Percentiles rank a stretch among this genome's conserved stretches.
Conservation (phyloP, 2,113 vertebrate species). For the Bubo blakistoni region DNA sequence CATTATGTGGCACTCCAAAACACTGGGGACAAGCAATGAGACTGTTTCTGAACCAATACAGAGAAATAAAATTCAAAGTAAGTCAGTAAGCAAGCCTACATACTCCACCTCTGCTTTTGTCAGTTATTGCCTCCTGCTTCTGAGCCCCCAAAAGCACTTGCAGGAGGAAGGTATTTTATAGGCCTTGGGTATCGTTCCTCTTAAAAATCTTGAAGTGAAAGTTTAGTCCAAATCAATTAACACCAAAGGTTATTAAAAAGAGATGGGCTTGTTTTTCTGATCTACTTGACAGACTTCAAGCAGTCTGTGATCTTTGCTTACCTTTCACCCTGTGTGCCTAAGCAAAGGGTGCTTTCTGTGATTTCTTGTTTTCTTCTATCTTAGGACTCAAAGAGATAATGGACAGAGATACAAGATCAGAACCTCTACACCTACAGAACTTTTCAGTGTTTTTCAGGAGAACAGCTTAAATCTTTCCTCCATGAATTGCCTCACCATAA, state of each 20-base stretch:
- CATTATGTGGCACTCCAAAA: background rate
- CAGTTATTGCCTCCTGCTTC: background rate
- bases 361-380: background rate
- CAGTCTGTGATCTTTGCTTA: background rate
- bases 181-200: background rate
- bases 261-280: background rate
- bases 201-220: background rate
- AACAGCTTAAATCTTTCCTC: background rate
- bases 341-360: background rate
- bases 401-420: background rate
- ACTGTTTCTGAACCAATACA: background rate
- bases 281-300: background rate
- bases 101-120: background rate
- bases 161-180: background rate
- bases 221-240: background rate
- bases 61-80: background rate
- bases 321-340: background rate
- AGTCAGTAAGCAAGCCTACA: background rate
- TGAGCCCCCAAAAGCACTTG: background rate
- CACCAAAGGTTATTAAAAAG: background rate
- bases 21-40: background rate
- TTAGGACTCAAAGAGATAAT: background rate
- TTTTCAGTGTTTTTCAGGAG: background rate
- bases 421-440: background rate
- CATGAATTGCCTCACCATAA: background rate